A percentile compares a stretch with the other conserved stretches of the same genome.
phyloP scores from a whole-genome alignment of 2,888 invertebrate genomes.

The Brenthis ino region DNA sequence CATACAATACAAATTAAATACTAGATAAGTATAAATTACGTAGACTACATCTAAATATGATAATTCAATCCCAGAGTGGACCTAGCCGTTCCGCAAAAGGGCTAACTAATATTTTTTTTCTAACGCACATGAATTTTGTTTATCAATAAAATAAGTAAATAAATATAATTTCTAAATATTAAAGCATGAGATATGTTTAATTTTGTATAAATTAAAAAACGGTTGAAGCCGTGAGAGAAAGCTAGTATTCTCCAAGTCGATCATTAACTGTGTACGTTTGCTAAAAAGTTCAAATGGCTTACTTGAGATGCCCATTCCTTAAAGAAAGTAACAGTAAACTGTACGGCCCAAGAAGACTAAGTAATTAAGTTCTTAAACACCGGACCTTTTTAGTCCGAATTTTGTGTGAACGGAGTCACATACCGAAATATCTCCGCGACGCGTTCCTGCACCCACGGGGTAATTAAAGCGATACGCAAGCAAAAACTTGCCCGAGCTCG shows the following conservation, averaged over 20 bases:
- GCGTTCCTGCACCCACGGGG: constrained; percentile 53
- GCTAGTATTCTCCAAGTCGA: constrained; percentile 12
- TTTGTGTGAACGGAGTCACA: constrained; percentile 44
- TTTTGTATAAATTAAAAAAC: neutral
- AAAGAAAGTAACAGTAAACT: constrained; percentile 30
- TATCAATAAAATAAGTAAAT: no score
- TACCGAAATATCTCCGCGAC: constrained; percentile 47
- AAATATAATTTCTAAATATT: no score
- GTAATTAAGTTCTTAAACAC: constrained; percentile 51
- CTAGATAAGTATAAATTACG: neutral
- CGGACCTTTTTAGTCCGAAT: constrained; percentile 44
- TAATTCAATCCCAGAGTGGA: no score
- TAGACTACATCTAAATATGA: neutral
- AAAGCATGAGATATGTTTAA: no score
- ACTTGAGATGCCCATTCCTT: constrained; percentile 28
- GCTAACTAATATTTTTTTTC: no score
- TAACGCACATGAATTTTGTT: no score
- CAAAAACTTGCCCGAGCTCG: constrained; percentile 62
- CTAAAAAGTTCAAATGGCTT: constrained; percentile 31
- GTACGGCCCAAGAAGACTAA: constrained; percentile 37
- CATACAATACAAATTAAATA: neutral
- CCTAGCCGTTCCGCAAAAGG: no score
- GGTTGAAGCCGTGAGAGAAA: neutral
- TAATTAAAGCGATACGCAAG: constrained; percentile 74
- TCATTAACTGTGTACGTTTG: constrained; percentile 1